phyloP scores from a whole-genome alignment of 2,888 invertebrate species.

The Heterodera filipjevi region DNA sequence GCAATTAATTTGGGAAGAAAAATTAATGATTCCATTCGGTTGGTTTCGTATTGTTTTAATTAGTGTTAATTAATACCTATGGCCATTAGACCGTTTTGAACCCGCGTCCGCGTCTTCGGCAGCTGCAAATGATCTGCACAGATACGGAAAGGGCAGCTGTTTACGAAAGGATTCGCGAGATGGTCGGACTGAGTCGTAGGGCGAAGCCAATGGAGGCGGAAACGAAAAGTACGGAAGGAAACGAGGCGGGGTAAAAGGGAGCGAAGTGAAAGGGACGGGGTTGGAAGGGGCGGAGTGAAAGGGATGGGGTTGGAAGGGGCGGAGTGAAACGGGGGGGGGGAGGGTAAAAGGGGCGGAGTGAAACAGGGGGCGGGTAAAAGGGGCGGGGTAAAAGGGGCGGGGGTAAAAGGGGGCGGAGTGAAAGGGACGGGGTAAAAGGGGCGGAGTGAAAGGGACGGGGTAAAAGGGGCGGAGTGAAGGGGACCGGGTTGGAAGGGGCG shows the following conservation, averaged over 20 bases:
- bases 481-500: not conserved
- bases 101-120: slow-evolving; percentile 50
- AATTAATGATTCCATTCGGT: too few relatives aligned
- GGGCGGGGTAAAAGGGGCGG: not conserved
- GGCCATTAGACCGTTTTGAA: slow-evolving; percentile 39
- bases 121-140: slow-evolving; percentile 47
- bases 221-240: slow-evolving; percentile 16
- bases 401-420: not conserved
- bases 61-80: not conserved
- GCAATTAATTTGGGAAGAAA: too few relatives aligned
- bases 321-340: too few relatives aligned
- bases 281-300: not conserved
- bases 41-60: not conserved
- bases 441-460: not conserved
- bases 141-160: slow-evolving; percentile 47
- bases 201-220: not conserved
- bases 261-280: too few relatives aligned
- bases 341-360: not conserved
- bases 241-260: not conserved
- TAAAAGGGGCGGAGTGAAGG: not conserved
- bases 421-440: too few relatives aligned
- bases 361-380: not conserved
- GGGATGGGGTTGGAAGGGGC: slow-evolving; percentile 1
- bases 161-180: slow-evolving; percentile 38
- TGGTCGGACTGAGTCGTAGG: slow-evolving; percentile 35